These are phyloP conservation scores for Drosophila ustulata DNA, from an alignment of 2,888 invertebrate genomes.

Conservation along the genomic window DNA sequence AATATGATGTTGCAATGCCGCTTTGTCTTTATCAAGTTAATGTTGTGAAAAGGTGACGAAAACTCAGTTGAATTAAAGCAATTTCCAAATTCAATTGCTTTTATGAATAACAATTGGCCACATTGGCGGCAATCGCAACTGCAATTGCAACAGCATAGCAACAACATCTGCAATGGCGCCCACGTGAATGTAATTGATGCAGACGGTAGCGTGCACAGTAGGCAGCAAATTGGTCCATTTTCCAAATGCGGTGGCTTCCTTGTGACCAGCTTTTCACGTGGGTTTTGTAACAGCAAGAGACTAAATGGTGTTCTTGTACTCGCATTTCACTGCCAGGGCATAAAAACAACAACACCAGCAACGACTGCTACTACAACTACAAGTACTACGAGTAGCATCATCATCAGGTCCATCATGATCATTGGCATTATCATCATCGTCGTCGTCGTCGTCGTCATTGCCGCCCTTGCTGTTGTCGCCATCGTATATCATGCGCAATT, in stretches of 20 bases:
- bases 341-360: slow-evolving; percentile 30
- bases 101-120: slow-evolving; percentile 79
- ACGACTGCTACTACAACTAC: slow-evolving; percentile 5
- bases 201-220: slow-evolving; percentile 67
- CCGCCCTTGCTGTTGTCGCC: slow-evolving; percentile 64
- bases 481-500: slow-evolving; percentile 79
- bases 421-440: slow-evolving; percentile 39
- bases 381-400: slow-evolving; percentile 21
- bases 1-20: too few relatives aligned
- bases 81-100: slow-evolving; percentile 81
- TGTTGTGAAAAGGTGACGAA: slow-evolving; percentile 62
- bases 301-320: slow-evolving; percentile 63
- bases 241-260: slow-evolving; percentile 74
- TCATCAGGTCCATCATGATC: slow-evolving; percentile 30
- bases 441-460: slow-evolving; percentile 21
- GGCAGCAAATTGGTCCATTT: slow-evolving; percentile 81
- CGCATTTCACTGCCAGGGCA: slow-evolving; percentile 39
- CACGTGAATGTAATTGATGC: slow-evolving; percentile 53
- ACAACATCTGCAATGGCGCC: slow-evolving; percentile 42
- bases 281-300: slow-evolving; percentile 35
- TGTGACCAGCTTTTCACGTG: slow-evolving; percentile 44
- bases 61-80: slow-evolving; percentile 69
- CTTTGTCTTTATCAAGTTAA: slow-evolving; percentile 10
- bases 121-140: slow-evolving; percentile 18
- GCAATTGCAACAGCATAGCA: slow-evolving; percentile 29